Conservation (phyloP, 2,113 vertebrate species). For the Vidua macroura region DNA sequence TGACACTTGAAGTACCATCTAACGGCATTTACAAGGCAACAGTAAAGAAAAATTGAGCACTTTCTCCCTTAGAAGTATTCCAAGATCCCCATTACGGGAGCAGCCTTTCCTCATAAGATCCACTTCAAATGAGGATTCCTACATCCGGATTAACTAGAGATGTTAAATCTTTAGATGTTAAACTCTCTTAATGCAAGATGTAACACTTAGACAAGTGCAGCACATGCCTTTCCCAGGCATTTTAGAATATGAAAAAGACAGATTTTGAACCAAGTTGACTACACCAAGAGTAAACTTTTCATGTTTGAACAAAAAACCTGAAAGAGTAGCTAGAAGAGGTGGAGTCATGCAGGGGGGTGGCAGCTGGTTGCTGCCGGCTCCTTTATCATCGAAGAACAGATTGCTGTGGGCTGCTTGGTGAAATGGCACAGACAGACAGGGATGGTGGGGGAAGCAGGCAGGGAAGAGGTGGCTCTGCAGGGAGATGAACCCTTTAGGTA, state of each 20-base stretch:
- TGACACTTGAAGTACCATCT: not conserved
- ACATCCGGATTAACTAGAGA: fast-evolving
- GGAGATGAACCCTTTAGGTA: not conserved
- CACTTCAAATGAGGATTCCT: not conserved
- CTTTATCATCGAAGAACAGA: fast-evolving
- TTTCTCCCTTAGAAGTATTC: not conserved
- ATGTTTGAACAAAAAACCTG: not conserved
- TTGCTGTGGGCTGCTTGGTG: not conserved
- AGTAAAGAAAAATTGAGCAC: not conserved
- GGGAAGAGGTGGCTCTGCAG: not conserved
- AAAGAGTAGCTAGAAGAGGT: not conserved
- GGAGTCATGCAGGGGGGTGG: too few species aligned
- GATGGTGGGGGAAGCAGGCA: too few species aligned
- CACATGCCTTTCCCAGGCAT: not conserved
- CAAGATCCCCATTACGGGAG: not conserved
- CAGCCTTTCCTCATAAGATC: not conserved
- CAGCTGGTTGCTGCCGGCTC: fast-evolving
- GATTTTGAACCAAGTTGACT: not conserved
- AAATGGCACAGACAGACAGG: fast-evolving
- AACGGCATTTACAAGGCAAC: not conserved
- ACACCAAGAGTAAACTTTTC: not conserved
- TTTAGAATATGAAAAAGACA: not conserved
- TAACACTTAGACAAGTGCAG: not conserved
- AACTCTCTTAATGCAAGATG: not conserved
- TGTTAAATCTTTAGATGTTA: not conserved